Evolutionary conservation across 2,797 vertebrate genomes (phyloP).

Genomic region (Syngnathus rostellatus): DNA sequence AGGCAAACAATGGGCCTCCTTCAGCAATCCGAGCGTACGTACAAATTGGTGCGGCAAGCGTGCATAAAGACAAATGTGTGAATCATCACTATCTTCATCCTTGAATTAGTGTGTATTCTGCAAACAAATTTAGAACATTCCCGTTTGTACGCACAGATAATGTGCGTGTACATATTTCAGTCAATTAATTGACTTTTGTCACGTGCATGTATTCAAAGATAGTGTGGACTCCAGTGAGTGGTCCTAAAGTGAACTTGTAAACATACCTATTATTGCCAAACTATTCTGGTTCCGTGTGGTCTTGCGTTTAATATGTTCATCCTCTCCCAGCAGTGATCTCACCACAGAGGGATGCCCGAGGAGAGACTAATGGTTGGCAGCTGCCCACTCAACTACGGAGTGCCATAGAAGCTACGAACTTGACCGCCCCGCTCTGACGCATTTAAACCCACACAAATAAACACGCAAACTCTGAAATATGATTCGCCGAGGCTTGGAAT

Average conservation of each 20-base stretch:
- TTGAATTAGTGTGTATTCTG: no score
- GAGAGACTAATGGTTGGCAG: conserved; percentile 29
- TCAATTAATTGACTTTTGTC: background rate
- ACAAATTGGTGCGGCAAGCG: no score
- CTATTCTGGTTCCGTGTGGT: conserved; percentile 5
- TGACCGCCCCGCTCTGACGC: conserved; percentile 6
- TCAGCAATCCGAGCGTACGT: no score
- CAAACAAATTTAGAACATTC: no score
- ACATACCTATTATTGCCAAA: background rate
- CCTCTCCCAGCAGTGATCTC: conserved; percentile 19
- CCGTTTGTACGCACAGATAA: no score
- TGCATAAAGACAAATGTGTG: no score
- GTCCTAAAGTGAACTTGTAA: background rate
- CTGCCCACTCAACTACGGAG: conserved; percentile 14
- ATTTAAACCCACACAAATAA: conserved; percentile 29
- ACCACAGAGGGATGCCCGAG: conserved; percentile 19
- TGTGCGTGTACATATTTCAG: background rate
- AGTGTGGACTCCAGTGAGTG: background rate
- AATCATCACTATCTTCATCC: no score
- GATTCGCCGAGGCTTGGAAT: conserved; percentile 46
- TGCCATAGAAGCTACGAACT: conserved; percentile 18
- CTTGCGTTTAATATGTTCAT: conserved; percentile 11
- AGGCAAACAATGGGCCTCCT: conserved; percentile 21
- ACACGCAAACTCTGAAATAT: conserved; percentile 38
- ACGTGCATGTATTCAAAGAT: background rate